Conservation (phyloP, 2,113 vertebrate genomes). For the Indri indri region DNA sequence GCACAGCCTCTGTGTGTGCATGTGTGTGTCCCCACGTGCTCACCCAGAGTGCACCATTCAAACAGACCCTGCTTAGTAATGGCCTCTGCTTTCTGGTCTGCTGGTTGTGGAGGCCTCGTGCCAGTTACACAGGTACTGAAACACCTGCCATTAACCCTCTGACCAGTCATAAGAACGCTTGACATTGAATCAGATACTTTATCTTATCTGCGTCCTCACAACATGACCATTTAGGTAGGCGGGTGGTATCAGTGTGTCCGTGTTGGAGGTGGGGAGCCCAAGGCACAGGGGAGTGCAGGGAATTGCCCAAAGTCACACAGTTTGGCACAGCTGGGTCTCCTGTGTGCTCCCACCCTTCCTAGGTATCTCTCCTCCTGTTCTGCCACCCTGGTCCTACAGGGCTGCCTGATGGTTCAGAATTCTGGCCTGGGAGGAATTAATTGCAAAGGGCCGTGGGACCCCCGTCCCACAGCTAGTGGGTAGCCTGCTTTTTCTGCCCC, state of each 20-base stretch:
- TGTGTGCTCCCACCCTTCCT: neutral
- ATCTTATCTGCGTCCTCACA: neutral
- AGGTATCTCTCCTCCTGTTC: neutral
- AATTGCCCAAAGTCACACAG: neutral
- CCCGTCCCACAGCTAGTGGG: neutral
- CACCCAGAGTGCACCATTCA: neutral
- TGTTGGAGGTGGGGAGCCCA: neutral
- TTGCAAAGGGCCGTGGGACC: neutral
- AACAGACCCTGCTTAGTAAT: neutral
- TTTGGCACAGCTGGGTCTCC: neutral
- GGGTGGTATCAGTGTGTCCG: neutral
- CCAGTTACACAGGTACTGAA: neutral
- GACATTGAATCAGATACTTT: neutral
- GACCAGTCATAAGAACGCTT: neutral
- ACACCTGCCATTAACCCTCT: neutral
- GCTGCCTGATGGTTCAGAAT: neutral
- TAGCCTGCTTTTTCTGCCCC: neutral
- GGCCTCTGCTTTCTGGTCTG: neutral
- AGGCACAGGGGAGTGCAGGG: neutral
- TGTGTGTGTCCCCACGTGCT: accelerated
- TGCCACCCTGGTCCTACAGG: neutral
- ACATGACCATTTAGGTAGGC: neutral
- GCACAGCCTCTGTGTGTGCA: no score
- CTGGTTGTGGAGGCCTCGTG: neutral
- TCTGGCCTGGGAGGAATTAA: neutral